These are phyloP conservation scores for Etheostoma perlongum DNA, from an alignment of 2,797 vertebrate species.

Conservation along the genomic window DNA sequence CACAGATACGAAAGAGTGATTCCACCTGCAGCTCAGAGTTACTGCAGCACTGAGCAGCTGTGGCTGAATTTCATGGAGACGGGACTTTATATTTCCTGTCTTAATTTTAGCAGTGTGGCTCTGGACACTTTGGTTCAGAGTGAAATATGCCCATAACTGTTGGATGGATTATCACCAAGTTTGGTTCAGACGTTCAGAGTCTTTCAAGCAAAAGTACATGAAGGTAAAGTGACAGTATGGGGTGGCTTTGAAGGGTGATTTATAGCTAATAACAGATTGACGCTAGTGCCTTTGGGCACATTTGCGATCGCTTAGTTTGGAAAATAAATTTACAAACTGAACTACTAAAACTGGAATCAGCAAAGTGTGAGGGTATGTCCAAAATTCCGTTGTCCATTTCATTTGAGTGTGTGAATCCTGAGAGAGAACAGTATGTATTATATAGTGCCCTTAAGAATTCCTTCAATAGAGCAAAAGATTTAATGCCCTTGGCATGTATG, in stretches of 20 bases:
- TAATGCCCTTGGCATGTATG: conserved; percentile 3
- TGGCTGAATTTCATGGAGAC: conserved; percentile 34
- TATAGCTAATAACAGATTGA: too few relatives aligned
- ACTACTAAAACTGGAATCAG: too few relatives aligned
- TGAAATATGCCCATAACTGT: not conserved
- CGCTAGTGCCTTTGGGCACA: too few relatives aligned
- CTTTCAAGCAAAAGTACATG: too few relatives aligned
- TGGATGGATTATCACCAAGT: not conserved
- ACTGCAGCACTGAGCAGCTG: conserved; percentile 44
- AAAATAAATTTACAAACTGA: too few relatives aligned
- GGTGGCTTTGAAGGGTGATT: too few relatives aligned
- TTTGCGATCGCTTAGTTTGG: too few relatives aligned
- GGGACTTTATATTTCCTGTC: conserved; percentile 28
- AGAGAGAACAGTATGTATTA: not conserved
- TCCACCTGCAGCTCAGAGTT: conserved; percentile 65
- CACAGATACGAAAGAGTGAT: conserved; percentile 59
- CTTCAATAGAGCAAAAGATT: not conserved
- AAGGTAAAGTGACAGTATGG: too few relatives aligned
- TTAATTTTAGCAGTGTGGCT: conserved; percentile 24
- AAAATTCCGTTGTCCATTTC: not conserved
- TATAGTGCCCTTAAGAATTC: not conserved
- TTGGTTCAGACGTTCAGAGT: not conserved
- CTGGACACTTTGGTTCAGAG: conserved; percentile 11
- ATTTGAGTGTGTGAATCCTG: not conserved
- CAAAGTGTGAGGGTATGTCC: not conserved